A percentile compares a stretch with the other conserved stretches of the same genome.
These are phyloP conservation scores for Girardinichthys multiradiatus DNA, from an alignment of 2,113 vertebrate species.

Conservation along the genomic window DNA sequence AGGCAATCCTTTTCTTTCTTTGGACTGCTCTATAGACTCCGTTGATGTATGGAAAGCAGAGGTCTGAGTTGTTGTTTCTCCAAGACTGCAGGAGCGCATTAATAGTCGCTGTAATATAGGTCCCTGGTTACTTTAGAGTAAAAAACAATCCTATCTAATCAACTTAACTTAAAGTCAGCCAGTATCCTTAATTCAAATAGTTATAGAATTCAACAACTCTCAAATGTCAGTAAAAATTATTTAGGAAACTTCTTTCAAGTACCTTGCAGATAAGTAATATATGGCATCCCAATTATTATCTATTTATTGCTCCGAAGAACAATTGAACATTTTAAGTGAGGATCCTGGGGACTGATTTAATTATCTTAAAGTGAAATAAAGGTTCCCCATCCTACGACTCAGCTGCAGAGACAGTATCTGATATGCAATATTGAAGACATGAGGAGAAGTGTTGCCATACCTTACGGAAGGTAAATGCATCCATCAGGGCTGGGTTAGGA, in stretches of 20 bases:
- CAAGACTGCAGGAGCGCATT: conserved; percentile 62
- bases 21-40: conserved; percentile 32
- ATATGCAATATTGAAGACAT: conserved; percentile 6
- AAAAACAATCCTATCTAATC: not conserved
- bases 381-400: not conserved
- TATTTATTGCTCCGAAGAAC: too few species aligned
- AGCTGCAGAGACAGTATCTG: conserved; percentile 25
- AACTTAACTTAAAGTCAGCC: too few species aligned
- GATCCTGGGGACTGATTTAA: too few species aligned
- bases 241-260: too few species aligned
- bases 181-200: too few species aligned
- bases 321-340: too few species aligned
- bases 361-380: too few species aligned
- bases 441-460: conserved; percentile 43
- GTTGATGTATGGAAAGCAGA: conserved; percentile 49
- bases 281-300: too few species aligned
- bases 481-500: conserved; percentile 60
- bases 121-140: conserved; percentile 12
- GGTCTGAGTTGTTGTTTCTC: conserved; percentile 49
- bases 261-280: too few species aligned
- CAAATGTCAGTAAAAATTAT: too few species aligned
- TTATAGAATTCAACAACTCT: too few species aligned
- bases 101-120: conserved; percentile 58
- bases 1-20: conserved; percentile 35
- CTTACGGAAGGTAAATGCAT: conserved; percentile 55